These are phyloP conservation scores for Python bivittatus DNA, from an alignment of 2,113 vertebrate genomes.

Conservation along the genomic window DNA sequence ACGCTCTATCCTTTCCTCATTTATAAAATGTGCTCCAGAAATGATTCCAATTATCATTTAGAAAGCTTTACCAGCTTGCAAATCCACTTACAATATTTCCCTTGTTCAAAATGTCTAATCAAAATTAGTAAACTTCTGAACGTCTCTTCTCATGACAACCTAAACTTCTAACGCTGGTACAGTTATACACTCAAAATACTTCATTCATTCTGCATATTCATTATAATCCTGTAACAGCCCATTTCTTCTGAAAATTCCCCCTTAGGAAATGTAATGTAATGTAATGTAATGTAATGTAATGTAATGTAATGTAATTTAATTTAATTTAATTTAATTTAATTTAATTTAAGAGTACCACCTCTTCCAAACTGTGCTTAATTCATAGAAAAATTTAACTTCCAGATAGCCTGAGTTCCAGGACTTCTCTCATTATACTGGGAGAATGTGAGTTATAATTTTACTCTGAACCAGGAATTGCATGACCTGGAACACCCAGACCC, in stretches of 20 bases:
- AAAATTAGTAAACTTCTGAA: not conserved
- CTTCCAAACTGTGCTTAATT: not conserved
- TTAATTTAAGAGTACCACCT: not conserved
- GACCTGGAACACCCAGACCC: not conserved
- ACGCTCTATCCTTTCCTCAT: not conserved
- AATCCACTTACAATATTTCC: not conserved
- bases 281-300: too few relatives aligned
- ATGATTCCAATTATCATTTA: not conserved
- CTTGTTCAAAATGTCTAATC: not conserved
- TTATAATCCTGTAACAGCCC: not conserved
- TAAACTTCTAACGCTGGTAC: not conserved
- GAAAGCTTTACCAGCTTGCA: not conserved
- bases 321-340: too few relatives aligned
- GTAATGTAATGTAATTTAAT: too few relatives aligned
- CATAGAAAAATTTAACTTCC: not conserved
- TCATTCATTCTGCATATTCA: not conserved
- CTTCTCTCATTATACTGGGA: not conserved
- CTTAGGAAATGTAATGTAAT: too few relatives aligned
- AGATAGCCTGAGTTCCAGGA: not conserved
- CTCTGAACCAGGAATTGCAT: not conserved
- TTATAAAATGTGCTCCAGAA: not conserved
- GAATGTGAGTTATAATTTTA: not conserved
- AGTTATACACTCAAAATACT: not conserved
- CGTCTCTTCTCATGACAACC: not conserved
- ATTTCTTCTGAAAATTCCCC: not conserved